Evolutionary conservation across 2,888 invertebrate species (phyloP), one percentile per base, ranked within the genome.

Genomic region (Boloria euphrosyne): DNA sequence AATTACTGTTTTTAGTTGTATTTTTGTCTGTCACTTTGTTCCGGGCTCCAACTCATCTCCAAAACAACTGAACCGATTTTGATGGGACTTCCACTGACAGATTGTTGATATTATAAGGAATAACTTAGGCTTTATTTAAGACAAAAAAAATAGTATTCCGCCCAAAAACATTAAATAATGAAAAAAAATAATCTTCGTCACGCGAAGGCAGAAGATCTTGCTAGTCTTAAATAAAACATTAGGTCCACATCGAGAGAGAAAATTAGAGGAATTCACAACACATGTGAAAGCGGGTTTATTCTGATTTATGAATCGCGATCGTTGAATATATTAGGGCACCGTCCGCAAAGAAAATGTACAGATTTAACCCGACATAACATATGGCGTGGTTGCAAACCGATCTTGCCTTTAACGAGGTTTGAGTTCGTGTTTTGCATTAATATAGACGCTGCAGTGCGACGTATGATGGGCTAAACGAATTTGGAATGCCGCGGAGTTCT

Each of bases 351-450:
- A 74, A 72, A 71, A 65, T 68, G 69, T 71, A 65, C 71, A 65
- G 71, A 73, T 71, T 67, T 65, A 68, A 54, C 65, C 67, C 55
- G 62, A 65, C 69, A 66, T 67, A 72, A 74, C 73, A 71, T 73
- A 76, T 71, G 71, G 73, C 65, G 71, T 46, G 72, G 76, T 71
- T 70, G 54, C 63, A 68, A 73, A 71, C 68, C 72, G 73, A 71
- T 72, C 71, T 71, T 66, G 71, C 55, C 68, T 60, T 72, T 72
- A 73, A 73, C 72, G 69, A 73, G 72, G 70, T 72, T 71, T 71
- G 62, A 67, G 72, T 66, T 69, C 75, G 74, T 74, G 73, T 76
- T 76, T 73, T 72, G 76, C 75, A 75, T 76, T 73, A 72, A 71
- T 72, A 73, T 68, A 65, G 64, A 59, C 67, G 58, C 10, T 71